phyloP scores from a whole-genome alignment of 2,113 vertebrate genomes.

The Cinclus mexicanus region DNA sequence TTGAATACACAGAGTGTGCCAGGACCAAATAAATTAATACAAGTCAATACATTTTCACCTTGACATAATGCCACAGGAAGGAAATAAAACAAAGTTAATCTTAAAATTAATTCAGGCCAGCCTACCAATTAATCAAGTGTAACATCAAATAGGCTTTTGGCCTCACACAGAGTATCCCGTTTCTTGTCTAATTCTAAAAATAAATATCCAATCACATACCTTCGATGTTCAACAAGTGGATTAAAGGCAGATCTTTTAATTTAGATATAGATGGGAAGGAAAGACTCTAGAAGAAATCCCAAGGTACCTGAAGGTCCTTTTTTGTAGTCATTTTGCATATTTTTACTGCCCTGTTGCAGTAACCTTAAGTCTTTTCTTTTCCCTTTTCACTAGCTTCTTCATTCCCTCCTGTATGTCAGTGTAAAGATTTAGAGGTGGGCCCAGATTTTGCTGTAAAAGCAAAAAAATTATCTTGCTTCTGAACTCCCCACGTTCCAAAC shows the following conservation, averaged over 20 bases:
- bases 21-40: conserved; percentile 24
- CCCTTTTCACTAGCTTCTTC: not conserved
- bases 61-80: conserved; percentile 22
- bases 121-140: conserved; percentile 40
- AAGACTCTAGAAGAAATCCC: not conserved
- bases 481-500: not conserved
- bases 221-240: not conserved
- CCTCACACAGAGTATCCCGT: not conserved
- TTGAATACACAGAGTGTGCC: not conserved
- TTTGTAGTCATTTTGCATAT: not conserved
- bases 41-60: conserved; percentile 47
- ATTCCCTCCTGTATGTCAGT: not conserved
- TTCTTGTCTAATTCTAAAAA: conserved; percentile 36
- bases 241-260: conserved; percentile 1
- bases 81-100: conserved; percentile 51
- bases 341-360: not conserved
- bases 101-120: conserved; percentile 35
- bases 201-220: not conserved
- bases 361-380: not conserved
- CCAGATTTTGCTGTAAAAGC: not conserved
- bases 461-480: not conserved
- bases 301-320: not conserved
- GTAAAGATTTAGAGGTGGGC: not conserved
- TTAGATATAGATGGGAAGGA: not conserved
- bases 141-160: conserved; percentile 7